These are phyloP conservation scores for Acanthosoma haemorrhoidale DNA, from an alignment of 2,888 invertebrate genomes.

Conservation along the genomic window DNA sequence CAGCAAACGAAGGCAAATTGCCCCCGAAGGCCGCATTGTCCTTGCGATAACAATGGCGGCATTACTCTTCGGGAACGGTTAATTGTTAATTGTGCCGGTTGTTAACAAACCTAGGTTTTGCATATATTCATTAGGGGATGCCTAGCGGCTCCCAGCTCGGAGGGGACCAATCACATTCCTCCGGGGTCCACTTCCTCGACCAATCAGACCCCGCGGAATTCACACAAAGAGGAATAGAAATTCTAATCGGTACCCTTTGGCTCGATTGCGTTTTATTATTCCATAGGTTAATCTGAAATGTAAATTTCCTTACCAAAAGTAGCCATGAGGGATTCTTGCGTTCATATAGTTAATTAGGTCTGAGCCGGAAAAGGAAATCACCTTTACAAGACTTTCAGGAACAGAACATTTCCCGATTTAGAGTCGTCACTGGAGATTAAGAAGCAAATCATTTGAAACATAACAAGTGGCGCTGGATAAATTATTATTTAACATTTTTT, in stretches of 20 bases:
- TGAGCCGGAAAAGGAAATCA: too few species aligned
- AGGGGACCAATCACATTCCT: constrained; percentile 5
- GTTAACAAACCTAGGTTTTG: constrained; percentile 27
- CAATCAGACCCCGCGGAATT: not conserved
- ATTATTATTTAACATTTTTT: too few species aligned
- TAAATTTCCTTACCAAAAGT: constrained; percentile 10
- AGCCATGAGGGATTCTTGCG: not conserved
- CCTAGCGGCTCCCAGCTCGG: constrained; percentile 10
- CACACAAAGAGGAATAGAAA: constrained; percentile 7
- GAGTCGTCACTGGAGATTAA: too few species aligned
- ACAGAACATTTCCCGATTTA: too few species aligned
- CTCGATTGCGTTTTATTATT: not conserved
- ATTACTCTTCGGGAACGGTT: constrained; percentile 21
- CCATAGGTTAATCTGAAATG: not conserved
- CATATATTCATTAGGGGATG: constrained; percentile 28
- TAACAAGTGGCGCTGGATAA: too few species aligned
- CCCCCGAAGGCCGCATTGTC: constrained; percentile 13
- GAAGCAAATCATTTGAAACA: too few species aligned
- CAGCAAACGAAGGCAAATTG: not conserved
- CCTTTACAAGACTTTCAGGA: too few species aligned
- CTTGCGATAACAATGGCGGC: constrained; percentile 18
- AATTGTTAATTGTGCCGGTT: constrained; percentile 24
- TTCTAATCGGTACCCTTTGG: constrained; percentile 10
- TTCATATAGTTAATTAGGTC: not conserved
- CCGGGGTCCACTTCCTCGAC: not conserved